Percentiles rank a stretch among this genome's conserved stretches.
Evolutionary conservation across 2,113 vertebrate genomes (phyloP).

Genomic region (Megalops atlanticus): DNA sequence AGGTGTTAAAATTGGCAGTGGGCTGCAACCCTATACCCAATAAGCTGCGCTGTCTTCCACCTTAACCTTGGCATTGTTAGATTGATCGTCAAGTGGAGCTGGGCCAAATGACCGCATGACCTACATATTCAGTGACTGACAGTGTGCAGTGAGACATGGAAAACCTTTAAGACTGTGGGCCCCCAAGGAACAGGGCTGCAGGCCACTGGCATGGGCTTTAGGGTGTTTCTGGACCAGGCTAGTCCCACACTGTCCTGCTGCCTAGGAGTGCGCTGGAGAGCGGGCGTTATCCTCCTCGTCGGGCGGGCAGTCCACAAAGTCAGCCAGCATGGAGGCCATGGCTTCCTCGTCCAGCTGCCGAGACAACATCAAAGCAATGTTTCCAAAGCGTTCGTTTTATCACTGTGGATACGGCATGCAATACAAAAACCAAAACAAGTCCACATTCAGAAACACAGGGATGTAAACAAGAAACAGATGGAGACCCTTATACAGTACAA

Average conservation of each 20-base stretch:
- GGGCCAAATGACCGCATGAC: neutral
- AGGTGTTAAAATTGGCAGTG: neutral
- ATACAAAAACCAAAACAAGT: neutral
- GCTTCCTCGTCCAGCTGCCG: conserved; percentile 69
- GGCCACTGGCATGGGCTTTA: neutral
- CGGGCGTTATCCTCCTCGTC: conserved; percentile 74
- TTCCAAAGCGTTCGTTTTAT: neutral
- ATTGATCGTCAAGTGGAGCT: neutral
- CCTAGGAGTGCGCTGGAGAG: conserved; percentile 54
- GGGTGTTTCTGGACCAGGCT: neutral
- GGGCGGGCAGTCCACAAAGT: conserved; percentile 86
- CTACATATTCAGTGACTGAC: neutral
- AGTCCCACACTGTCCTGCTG: neutral
- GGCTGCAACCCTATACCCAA: neutral
- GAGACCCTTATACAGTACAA: no score
- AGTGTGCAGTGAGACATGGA: neutral
- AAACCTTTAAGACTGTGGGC: neutral
- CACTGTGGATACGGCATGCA: neutral
- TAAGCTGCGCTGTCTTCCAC: neutral
- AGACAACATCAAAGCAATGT: conserved; percentile 8
- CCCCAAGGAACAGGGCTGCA: neutral
- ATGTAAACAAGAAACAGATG: neutral
- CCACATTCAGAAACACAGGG: no score
- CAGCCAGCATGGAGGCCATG: conserved; percentile 86
- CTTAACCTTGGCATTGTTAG: neutral